A percentile compares a stretch with the other conserved stretches of the same genome.
These are phyloP conservation scores for Orchesellides sinensis DNA, from an alignment of 2,888 invertebrate species.

Conservation along the genomic window DNA sequence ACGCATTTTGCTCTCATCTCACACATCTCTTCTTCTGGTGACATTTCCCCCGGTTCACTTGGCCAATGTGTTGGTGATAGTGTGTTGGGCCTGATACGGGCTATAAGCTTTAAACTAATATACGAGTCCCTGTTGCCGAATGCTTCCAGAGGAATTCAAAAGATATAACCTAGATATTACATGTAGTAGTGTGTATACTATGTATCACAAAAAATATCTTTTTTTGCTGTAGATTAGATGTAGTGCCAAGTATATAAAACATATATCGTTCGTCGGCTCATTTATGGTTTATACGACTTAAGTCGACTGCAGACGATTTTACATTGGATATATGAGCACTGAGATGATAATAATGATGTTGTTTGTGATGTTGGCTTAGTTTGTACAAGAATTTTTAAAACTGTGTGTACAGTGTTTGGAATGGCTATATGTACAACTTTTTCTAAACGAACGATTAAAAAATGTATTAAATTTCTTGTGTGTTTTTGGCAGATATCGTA, in stretches of 20 bases:
- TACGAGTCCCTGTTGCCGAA: background rate
- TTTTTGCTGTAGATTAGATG: conserved; percentile 10
- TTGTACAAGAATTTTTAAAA: background rate
- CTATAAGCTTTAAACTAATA: background rate
- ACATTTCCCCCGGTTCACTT: conserved; percentile 60
- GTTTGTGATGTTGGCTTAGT: conserved; percentile 18
- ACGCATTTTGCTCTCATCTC: conserved; percentile 42
- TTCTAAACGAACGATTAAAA: conserved; percentile 51
- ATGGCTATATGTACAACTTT: background rate
- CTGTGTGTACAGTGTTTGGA: background rate
- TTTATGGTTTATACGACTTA: conserved; percentile 53
- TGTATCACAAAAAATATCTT: conserved; percentile 4
- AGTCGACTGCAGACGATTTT: conserved; percentile 44
- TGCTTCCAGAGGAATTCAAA: too few species aligned
- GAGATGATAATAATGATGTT: conserved; percentile 7
- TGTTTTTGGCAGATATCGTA: conserved; percentile 31
- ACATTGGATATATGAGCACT: background rate
- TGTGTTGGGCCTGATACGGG: conserved; percentile 27
- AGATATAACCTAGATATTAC: too few species aligned
- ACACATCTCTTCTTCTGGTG: conserved; percentile 41
- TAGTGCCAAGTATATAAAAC: conserved; percentile 33
- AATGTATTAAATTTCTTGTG: conserved; percentile 43
- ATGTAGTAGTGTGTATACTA: background rate
- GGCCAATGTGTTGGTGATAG: conserved; percentile 47
- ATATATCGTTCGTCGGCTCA: conserved; percentile 55